Evolutionary conservation across 1,140 invertebrate species (phyloP).

Genomic region (Olivierus martensii): DNA sequence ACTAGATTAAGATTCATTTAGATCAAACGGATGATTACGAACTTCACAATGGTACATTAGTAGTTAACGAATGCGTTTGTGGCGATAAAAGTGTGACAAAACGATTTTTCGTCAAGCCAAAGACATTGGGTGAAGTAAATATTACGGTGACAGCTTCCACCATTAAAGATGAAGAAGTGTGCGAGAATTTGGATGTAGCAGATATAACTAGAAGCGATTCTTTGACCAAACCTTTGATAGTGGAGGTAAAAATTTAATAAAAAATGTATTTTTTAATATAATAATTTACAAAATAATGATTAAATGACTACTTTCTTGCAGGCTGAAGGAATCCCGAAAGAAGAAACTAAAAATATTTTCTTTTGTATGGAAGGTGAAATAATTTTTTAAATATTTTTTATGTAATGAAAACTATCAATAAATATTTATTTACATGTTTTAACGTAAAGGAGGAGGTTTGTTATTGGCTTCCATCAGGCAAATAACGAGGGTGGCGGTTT

Average conservation of each 20-base stretch:
- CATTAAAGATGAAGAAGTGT: slow-evolving; percentile 4
- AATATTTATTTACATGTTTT: too few species aligned
- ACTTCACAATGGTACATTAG: slow-evolving; percentile 20
- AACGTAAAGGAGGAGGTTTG: too few species aligned
- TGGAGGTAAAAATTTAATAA: slow-evolving; percentile 26
- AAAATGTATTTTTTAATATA: slow-evolving; percentile 29
- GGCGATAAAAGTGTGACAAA: slow-evolving; percentile 24
- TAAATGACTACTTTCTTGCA: too few species aligned
- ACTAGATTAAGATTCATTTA: slow-evolving; percentile 39
- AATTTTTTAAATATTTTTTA: too few species aligned
- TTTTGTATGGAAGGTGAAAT: slow-evolving; percentile 33
- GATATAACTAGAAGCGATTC: slow-evolving; percentile 6
- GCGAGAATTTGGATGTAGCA: slow-evolving; percentile 3
- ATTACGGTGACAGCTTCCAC: slow-evolving; percentile 40
- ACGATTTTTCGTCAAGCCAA: slow-evolving; percentile 36
- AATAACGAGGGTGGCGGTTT: too few species aligned
- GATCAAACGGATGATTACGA: slow-evolving; percentile 34
- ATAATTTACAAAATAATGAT: slow-evolving; percentile 29
- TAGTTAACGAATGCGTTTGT: slow-evolving; percentile 7
- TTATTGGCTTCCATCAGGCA: too few species aligned
- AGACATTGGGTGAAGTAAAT: slow-evolving; percentile 35
- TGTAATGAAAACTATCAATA: too few species aligned
- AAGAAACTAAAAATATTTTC: slow-evolving; percentile 41
- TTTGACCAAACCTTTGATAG: slow-evolving; percentile 36
- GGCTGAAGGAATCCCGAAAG: slow-evolving; percentile 25